Base-by-base conservation (phyloP, 1,140 invertebrate genomes). In the Notospermus geniculatus region DNA sequence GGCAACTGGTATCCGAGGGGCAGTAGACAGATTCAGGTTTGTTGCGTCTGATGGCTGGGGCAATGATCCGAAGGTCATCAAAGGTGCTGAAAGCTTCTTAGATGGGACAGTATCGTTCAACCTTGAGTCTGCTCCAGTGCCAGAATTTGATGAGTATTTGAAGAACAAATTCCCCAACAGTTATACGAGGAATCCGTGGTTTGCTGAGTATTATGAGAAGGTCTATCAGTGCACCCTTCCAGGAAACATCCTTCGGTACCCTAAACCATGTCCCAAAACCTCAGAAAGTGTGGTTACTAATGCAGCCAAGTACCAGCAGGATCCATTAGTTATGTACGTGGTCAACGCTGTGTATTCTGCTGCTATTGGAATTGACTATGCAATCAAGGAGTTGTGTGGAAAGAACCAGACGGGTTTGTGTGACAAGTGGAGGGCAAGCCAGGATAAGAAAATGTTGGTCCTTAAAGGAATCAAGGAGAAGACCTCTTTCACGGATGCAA, bases 21-120 rank as follows among this genome's bases (percentile, higher is more conserved):
- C 32, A 4, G 32, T 36, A 36, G 32, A 64, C 7, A 60, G 65
- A 11, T 88, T 89, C 66, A 84, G 87, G 2, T 78, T 73, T 57
- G 64, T 78, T 50, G 46, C 19, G 4, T 23, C 19, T n/a, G 46
- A 50, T 7, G n/a, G 19, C 25, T 50, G 46, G 46, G 46, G 19
- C 25, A 50, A 19, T 19, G 25, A 23, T 27, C n/a, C n/a, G 5
- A 50, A 5, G n/a, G 46, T 27, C 4, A 27, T 50, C 19, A 50
- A 50, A 50, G 46, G 46, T 5, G 46, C 25, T 7, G 46, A 50
- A n/a, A 27, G 46, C 46, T 19, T 27, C n/a, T 9, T 27, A 4
- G 46, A 50, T 13, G 23, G 23, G 19, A 29, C 41, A n/a, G n/a
- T 43, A 17, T 19, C 57, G 1, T 23, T 45, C 17, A 58, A 43